Conservation (phyloP, 1,140 invertebrate species). For the Acromyrmex echinatior region DNA sequence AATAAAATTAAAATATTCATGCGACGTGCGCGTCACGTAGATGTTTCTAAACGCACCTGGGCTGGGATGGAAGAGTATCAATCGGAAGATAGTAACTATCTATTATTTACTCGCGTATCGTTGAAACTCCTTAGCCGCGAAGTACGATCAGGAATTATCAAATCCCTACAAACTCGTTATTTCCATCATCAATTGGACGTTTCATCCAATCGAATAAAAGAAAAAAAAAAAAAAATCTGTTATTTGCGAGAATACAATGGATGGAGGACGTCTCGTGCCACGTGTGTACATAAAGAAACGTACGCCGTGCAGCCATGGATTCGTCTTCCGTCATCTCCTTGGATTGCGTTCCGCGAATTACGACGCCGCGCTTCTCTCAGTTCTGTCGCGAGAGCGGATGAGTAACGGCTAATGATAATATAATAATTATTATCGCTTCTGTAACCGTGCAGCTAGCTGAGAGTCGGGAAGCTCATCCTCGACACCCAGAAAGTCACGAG, state of each 20-base stretch:
- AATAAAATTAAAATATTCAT: conserved; percentile 53
- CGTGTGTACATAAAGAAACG: not conserved
- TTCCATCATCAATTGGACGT: not conserved
- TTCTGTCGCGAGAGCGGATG: conserved; percentile 44
- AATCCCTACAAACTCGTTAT: not conserved
- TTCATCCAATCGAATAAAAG: not conserved
- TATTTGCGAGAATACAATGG: not conserved
- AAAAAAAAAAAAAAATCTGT: not conserved
- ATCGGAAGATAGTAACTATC: conserved; percentile 18
- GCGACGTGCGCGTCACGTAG: not conserved
- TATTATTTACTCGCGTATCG: not conserved
- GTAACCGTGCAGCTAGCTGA: not conserved
- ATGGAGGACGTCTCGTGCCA: not conserved
- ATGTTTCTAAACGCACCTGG: not conserved
- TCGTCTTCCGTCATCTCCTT: conserved; percentile 53
- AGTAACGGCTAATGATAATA: conserved; percentile 68
- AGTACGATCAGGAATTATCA: not conserved
- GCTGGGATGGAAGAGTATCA: conserved; percentile 21
- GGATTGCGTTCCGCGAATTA: conserved; percentile 64
- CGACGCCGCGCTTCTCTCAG: conserved; percentile 1
- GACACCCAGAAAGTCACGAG: conserved; percentile 40
- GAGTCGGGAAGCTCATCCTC: conserved; percentile 12
- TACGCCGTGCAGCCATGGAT: conserved; percentile 16
- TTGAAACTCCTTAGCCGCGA: not conserved
- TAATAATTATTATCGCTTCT: conserved; percentile 70